phyloP scores from a whole-genome alignment of 2,888 invertebrate genomes.

The Pseudococcus jackbeardsleyi region DNA sequence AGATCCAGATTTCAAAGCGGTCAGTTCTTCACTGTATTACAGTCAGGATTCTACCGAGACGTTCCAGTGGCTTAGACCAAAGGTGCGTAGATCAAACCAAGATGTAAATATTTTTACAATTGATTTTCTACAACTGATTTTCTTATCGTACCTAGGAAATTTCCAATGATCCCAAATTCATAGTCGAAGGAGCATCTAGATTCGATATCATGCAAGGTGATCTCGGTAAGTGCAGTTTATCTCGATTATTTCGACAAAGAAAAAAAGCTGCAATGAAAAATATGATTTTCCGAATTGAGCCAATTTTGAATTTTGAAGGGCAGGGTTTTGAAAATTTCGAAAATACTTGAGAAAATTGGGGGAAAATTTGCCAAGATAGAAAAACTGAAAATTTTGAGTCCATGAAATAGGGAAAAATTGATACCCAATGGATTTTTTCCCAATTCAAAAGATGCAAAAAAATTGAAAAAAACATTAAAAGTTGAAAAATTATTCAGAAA shows the following conservation, averaged over 20 bases:
- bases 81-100: conserved; percentile 73
- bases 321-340: too few species aligned
- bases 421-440: too few species aligned
- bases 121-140: not conserved
- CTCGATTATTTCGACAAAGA: not conserved
- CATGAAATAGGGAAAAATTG: too few species aligned
- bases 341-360: too few species aligned
- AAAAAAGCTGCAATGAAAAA: not conserved
- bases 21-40: conserved; percentile 85
- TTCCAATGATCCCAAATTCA: conserved; percentile 86
- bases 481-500: too few species aligned
- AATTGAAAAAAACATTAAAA: too few species aligned
- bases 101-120: not conserved
- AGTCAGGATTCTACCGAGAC: conserved; percentile 85
- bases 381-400: too few species aligned
- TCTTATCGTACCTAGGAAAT: conserved; percentile 83
- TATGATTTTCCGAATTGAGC: too few species aligned
- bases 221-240: conserved; percentile 74
- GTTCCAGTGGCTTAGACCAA: conserved; percentile 93
- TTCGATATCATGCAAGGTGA: conserved; percentile 99
- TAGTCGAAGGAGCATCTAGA: conserved; percentile 94
- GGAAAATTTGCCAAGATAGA: too few species aligned
- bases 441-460: too few species aligned
- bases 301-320: too few species aligned
- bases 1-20: conserved; percentile 90